Base-by-base conservation (phyloP, 1,140 invertebrate species). In the Patella vulgata region DNA sequence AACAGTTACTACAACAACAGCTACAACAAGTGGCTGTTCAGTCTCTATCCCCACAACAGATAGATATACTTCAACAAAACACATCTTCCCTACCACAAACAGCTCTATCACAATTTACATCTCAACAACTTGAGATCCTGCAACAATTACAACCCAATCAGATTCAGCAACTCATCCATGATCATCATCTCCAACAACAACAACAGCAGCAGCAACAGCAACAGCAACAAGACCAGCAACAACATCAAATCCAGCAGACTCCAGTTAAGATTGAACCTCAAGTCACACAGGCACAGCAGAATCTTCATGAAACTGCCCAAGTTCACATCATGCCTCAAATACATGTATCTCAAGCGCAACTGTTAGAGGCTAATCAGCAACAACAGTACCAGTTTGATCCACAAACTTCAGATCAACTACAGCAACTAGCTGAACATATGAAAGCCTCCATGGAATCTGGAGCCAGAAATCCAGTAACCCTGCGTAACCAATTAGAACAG, bases 171-270 rank as follows among this genome's bases (percentile, higher is more conserved):
- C 33, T 36, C 6, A 36, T 36, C 14, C 33, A 36, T 8, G 33
- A 36, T 8, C 33, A 36, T 14, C 33, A 36, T 36, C 51, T 54
- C 23, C 59, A 54, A 36, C 55, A 73, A 33, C 63, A 64, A 47
- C 70, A 73, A 21, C 73, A 68, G 44, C 72, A 73, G 43, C 40
- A 53, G 33, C 66, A 75, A 21, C 65, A 73, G 42, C 71, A 77
- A 28, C 64, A 71, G 30, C 71, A 73, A 40, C 73, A 70, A 28
- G 79, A 77, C 63, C 68, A 74, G 50, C 71, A 79, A 60, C 74
- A 83, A 33, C 82, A 63, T 71, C 82, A 46, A 82, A 65, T 61
- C 36, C 74, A 79, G 50, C 70, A 66, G 63, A 42, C 54, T n/a
- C 61, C 69, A 70, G 42, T 59, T 56, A 28, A 25, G 54, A 21